Evolutionary conservation across 2,113 vertebrate genomes (phyloP).

Genomic region (Microcebus murinus): DNA sequence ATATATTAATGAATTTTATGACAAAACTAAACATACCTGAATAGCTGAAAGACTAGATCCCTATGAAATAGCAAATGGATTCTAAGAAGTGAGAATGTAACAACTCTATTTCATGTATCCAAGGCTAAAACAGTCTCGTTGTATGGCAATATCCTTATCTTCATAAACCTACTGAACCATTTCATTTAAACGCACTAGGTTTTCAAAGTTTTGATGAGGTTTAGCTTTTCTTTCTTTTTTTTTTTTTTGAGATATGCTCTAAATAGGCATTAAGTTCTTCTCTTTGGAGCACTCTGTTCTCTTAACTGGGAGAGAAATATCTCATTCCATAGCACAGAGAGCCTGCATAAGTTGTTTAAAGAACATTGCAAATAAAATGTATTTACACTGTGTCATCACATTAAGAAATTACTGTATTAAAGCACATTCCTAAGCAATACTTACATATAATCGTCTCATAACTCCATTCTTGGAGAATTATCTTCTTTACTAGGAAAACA

Average conservation of each 20-base stretch:
- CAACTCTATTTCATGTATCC: not conserved
- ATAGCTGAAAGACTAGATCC: not conserved
- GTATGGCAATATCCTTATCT: not conserved
- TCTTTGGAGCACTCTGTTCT: not conserved
- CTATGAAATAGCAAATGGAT: not conserved
- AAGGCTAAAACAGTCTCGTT: not conserved
- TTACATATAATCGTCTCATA: conserved; percentile 33
- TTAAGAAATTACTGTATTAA: conserved; percentile 16
- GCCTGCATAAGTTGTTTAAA: conserved; percentile 31
- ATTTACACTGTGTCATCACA: not conserved
- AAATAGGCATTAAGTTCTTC: not conserved
- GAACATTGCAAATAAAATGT: conserved; percentile 27
- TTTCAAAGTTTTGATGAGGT: conserved; percentile 13
- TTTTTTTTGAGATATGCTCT: conserved; percentile 25
- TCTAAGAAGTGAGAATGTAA: not conserved
- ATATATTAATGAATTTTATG: not conserved
- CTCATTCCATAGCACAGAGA: conserved; percentile 23
- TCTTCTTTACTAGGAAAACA: conserved; percentile 41
- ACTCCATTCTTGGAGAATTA: not conserved
- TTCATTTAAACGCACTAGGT: conserved; percentile 27
- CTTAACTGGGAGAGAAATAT: not conserved
- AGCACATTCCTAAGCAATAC: conserved; percentile 54
- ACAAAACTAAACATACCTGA: not conserved
- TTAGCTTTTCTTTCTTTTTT: not conserved
- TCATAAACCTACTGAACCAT: not conserved